Conservation (phyloP, 2,797 vertebrate species). For the Meda fulgida region DNA sequence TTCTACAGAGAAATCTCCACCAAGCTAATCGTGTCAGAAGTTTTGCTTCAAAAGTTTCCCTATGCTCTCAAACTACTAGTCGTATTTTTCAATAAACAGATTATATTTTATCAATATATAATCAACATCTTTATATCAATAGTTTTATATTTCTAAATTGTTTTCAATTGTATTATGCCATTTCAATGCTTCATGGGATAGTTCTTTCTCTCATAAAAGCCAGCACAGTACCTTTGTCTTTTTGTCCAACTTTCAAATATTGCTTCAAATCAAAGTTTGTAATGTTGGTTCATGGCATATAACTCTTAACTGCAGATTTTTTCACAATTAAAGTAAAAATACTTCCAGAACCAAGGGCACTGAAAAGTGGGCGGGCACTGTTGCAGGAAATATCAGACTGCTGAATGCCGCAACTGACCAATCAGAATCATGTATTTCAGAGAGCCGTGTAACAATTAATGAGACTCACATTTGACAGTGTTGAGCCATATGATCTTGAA, state of each 20-base stretch:
- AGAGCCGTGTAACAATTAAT: background rate
- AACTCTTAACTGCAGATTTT: background rate
- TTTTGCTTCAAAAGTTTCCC: background rate
- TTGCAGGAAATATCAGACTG: background rate
- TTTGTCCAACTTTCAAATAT: background rate
- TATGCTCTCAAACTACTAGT: background rate
- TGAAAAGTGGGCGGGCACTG: no score
- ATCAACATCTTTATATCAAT: background rate
- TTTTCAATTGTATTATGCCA: background rate
- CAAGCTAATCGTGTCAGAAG: background rate
- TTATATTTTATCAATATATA: background rate
- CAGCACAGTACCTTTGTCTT: background rate
- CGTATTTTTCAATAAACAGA: background rate
- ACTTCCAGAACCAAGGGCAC: no score
- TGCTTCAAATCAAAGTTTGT: background rate
- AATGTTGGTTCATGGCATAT: background rate
- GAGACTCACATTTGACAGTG: background rate
- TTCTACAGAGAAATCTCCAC: background rate
- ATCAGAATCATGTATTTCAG: background rate
- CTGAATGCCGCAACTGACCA: background rate
- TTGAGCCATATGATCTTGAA: slow-evolving; percentile 35
- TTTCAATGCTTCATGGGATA: background rate
- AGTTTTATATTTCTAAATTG: background rate
- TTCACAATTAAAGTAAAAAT: no score
- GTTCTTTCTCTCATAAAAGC: background rate